Percentiles rank a stretch among this genome's conserved stretches.
Conservation (phyloP, 1,140 invertebrate species). For the Drosophila subobscura region DNA sequence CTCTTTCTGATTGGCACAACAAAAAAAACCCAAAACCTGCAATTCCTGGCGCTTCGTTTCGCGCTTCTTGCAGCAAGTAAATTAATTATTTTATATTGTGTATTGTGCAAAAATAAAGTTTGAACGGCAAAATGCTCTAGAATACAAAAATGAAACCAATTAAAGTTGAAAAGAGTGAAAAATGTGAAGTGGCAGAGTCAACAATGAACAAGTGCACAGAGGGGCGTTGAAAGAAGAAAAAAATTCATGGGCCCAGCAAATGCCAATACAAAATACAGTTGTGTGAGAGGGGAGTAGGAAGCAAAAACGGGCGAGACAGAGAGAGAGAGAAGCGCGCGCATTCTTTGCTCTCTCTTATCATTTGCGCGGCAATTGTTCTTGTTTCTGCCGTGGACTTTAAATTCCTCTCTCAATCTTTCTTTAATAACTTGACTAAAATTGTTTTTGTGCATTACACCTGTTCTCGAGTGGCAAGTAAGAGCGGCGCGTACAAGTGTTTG, state of each 20-base stretch:
- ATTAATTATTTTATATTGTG: conserved; percentile 9
- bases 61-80: conserved; percentile 55
- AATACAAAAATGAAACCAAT: background rate
- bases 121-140: no score
- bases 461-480: conserved; percentile 27
- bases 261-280: conserved; percentile 62
- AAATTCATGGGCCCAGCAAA: conserved; percentile 28
- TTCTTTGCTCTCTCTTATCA: conserved; percentile 44
- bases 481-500: conserved; percentile 37
- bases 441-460: conserved; percentile 1
- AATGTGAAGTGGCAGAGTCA: conserved; percentile 7
- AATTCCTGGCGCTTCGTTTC: conserved; percentile 52
- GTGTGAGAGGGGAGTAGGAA: conserved; percentile 32
- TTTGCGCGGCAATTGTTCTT: conserved; percentile 67
- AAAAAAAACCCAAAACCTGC: conserved; percentile 61
- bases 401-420: conserved; percentile 4
- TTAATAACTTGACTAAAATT: background rate
- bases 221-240: conserved; percentile 13
- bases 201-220: conserved; percentile 58
- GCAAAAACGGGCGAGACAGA: conserved; percentile 6
- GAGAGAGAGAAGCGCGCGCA: conserved; percentile 7
- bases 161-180: conserved; percentile 5
- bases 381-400: conserved; percentile 31
- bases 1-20: conserved; percentile 60
- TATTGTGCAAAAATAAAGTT: conserved; percentile 6